Conservation (phyloP, 2,888 invertebrate genomes). For the Nasonovia ribisnigri region DNA sequence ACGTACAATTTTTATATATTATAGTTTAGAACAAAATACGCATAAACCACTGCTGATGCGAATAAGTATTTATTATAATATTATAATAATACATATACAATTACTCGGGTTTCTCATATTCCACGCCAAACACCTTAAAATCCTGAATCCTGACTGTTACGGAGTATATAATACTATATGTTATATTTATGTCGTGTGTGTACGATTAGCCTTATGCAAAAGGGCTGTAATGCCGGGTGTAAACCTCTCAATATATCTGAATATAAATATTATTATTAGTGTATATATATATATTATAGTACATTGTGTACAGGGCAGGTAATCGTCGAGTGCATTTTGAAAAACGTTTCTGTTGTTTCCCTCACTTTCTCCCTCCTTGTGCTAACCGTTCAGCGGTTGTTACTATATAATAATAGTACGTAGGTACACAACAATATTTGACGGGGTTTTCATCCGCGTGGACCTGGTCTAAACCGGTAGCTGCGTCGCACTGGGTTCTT, state of each 20-base stretch:
- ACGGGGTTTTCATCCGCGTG: neutral
- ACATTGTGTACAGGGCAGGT: neutral
- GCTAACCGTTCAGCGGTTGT: neutral
- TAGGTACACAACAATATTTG: neutral
- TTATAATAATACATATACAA: neutral
- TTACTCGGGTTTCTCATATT: neutral
- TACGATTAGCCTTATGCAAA: neutral
- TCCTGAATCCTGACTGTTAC: neutral
- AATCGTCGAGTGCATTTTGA: neutral
- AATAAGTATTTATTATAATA: neutral
- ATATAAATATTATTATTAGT: too few relatives aligned
- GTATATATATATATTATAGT: too few relatives aligned
- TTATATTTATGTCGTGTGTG: neutral
- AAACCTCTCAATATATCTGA: slow-evolving; percentile 16
- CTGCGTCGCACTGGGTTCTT: neutral
- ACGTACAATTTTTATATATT: too few relatives aligned
- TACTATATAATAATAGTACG: neutral
- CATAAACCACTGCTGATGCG: neutral
- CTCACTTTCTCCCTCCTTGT: neutral
- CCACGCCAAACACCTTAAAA: neutral
- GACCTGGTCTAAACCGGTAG: slow-evolving; percentile 5
- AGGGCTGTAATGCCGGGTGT: slow-evolving; percentile 9
- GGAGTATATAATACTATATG: neutral
- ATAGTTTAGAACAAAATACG: neutral
- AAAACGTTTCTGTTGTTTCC: neutral